phyloP scores from a whole-genome alignment of 2,888 invertebrate genomes.

The Dysmachus trigonus region DNA sequence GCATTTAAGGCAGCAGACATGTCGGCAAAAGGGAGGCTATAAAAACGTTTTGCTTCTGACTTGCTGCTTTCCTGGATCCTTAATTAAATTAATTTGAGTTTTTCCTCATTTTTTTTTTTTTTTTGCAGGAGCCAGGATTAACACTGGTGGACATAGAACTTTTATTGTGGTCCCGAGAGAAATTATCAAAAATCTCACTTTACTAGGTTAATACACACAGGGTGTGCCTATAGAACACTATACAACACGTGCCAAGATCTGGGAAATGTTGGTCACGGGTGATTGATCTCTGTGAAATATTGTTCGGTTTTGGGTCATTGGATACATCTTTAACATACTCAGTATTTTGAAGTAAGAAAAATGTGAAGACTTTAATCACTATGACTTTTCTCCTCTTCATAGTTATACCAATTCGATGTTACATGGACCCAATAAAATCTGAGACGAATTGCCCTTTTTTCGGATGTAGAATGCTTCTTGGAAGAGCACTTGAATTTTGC shows the following conservation, averaged over 20 bases:
- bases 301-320: background rate
- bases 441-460: background rate
- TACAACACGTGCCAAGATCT: background rate
- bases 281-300: background rate
- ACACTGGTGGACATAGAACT: background rate
- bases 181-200: background rate
- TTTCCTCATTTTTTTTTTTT: background rate
- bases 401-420: background rate
- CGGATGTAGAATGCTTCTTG: background rate
- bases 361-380: background rate
- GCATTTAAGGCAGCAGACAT: background rate
- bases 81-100: background rate
- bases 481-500: background rate
- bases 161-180: background rate
- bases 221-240: too few relatives aligned
- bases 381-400: background rate
- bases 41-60: background rate
- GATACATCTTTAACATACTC: background rate
- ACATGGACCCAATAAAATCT: background rate
- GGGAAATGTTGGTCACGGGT: background rate
- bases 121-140: background rate
- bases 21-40: background rate
- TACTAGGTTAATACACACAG: background rate
- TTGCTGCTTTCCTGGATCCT: background rate
- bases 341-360: background rate